These are phyloP conservation scores for Lasius fuliginosus DNA, from an alignment of 2,888 invertebrate genomes.

Conservation along the genomic window DNA sequence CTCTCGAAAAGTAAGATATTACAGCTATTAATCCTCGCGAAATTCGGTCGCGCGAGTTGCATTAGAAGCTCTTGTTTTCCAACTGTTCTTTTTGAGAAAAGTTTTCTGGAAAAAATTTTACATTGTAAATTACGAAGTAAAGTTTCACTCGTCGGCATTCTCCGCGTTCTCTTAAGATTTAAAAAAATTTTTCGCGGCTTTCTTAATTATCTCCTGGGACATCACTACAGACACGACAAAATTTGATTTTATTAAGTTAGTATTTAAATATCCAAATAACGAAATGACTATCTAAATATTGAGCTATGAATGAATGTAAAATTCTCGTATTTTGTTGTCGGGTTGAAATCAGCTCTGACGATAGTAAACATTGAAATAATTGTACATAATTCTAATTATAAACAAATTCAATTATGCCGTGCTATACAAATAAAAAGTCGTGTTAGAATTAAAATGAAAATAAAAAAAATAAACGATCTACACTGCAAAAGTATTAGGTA, in stretches of 20 bases:
- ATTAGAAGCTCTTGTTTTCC: conserved; percentile 3
- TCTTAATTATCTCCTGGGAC: not conserved
- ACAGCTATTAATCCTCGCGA: conserved; percentile 28
- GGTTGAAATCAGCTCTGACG: not conserved
- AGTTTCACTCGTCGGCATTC: not conserved
- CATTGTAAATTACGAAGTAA: conserved; percentile 17
- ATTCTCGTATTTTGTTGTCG: not conserved
- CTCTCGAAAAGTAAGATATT: conserved; percentile 37
- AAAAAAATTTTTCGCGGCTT: not conserved
- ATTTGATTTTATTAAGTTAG: not conserved
- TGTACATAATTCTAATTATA: not conserved
- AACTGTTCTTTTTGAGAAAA: not conserved
- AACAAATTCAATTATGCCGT: not conserved
- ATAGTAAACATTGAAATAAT: not conserved
- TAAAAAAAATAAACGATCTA: conserved; percentile 4
- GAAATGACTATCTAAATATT: not conserved
- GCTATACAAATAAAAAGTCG: not conserved
- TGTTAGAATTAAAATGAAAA: not conserved
- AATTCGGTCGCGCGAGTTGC: conserved; percentile 24
- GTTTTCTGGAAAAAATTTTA: conserved; percentile 12
- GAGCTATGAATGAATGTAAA: not conserved
- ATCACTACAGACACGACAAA: not conserved
- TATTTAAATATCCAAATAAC: not conserved
- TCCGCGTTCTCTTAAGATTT: not conserved
- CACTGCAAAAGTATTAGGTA: not conserved